Base-by-base conservation (phyloP, 2,797 vertebrate species). In the Mastacembelus armatus region DNA sequence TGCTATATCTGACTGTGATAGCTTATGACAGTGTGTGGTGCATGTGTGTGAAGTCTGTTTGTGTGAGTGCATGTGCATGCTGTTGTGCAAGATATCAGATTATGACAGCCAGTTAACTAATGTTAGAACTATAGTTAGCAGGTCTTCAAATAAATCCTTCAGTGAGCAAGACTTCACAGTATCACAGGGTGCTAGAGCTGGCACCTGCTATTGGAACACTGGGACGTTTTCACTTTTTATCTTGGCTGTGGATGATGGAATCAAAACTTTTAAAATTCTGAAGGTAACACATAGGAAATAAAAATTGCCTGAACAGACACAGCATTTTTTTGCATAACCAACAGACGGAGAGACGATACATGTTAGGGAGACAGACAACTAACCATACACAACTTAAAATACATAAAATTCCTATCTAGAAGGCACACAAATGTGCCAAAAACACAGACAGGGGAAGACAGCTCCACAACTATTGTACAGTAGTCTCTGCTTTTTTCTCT, bases 41-140 rank as follows among this genome's bases (percentile, higher is more conserved):
- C 49, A 42, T 33, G 22, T 44, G 27, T 35, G 29, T 16, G 44
- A 39, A 66, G 29, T 59, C 49, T 66, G 59, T 60, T 56, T 70
- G 54, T 33, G 10, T 70, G 49, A 44, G 49, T 40, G 36, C 40
- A 42, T 39, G 64, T 40, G 59, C 27, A 27, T 56, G 62, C 18
- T 33, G 67, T 47, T 71, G 48, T 58, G 76, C 85, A 76, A 84
- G 74, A 58, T 68, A 74, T 83, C 81, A 73, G 64, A 54, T 69
- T 50, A 45, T 86, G 86, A 84, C 83, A 82, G 77, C 74, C 71
- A 69, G 56, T 70, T 80, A 79, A 77, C 86, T 81, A 78, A 85
- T 83, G 73, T 81, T 85, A 75, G 85, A 87, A 70, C 84, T 87
- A 84, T 83, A 58, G 77, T 86, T 88, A 74, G 71, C 85, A 50